These are phyloP conservation scores for Cryptophagus acutangulus DNA, from an alignment of 2,888 invertebrate genomes.

Conservation along the genomic window DNA sequence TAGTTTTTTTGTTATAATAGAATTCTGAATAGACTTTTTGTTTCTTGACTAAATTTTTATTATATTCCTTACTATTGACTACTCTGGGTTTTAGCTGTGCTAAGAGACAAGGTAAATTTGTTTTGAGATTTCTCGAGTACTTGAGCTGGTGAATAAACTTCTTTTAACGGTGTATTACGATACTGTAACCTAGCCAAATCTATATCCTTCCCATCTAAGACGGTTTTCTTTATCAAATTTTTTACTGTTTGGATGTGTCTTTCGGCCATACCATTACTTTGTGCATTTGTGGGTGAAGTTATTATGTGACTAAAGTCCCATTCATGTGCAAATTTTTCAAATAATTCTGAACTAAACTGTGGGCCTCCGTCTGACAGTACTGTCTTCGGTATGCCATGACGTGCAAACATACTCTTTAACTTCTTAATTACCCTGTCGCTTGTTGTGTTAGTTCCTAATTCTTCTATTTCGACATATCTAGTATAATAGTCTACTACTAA, in stretches of 20 bases:
- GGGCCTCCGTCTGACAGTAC: constrained; percentile 14
- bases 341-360: constrained; percentile 11
- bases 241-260: constrained; percentile 17
- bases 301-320: constrained; percentile 23
- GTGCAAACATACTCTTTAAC: constrained; percentile 14
- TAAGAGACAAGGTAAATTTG: constrained; percentile 2
- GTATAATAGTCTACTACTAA: constrained; percentile 15
- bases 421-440: constrained; percentile 11
- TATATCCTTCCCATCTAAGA: constrained; percentile 12
- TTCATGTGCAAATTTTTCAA: constrained; percentile 19
- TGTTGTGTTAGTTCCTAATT: constrained; percentile 9
- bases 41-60: too few species aligned
- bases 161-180: constrained; percentile 17
- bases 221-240: constrained; percentile 16
- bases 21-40: too few species aligned
- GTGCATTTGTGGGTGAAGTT: constrained; percentile 16
- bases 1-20: too few species aligned
- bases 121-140: constrained; percentile 8
- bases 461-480: constrained; percentile 11
- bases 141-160: constrained; percentile 11
- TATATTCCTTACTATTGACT: neutral
- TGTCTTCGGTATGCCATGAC: constrained; percentile 13
- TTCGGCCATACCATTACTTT: constrained; percentile 20
- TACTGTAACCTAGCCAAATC: constrained; percentile 14
- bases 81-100: constrained; percentile 8